Percentiles rank a stretch among this genome's conserved stretches.
Evolutionary conservation across 2,113 vertebrate species (phyloP).

Genomic region (Capreolus pygargus): DNA sequence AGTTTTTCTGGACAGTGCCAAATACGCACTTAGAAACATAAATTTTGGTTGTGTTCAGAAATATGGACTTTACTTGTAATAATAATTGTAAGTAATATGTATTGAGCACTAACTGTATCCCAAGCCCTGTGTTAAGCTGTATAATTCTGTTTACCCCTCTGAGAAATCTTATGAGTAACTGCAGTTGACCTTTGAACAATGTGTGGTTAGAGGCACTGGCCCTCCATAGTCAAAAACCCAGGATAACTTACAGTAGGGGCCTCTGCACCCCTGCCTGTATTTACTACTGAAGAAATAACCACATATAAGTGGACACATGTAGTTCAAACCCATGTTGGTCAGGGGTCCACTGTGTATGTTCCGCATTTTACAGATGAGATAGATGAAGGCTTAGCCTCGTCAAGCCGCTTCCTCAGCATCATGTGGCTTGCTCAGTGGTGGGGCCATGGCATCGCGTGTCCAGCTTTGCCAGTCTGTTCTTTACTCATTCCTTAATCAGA

Average conservation of each 20-base stretch:
- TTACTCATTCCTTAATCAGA: not conserved
- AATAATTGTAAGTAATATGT: not conserved
- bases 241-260: not conserved
- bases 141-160: not conserved
- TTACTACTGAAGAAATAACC: not conserved
- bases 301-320: not conserved
- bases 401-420: not conserved
- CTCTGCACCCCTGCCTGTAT: not conserved
- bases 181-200: not conserved
- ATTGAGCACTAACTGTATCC: not conserved
- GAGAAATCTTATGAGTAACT: not conserved
- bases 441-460: not conserved
- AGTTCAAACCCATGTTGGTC: not conserved
- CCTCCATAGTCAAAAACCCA: not conserved
- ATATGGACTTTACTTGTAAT: not conserved
- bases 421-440: not conserved
- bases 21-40: not conserved
- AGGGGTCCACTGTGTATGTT: not conserved
- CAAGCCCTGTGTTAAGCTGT: not conserved
- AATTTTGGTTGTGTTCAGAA: constrained; percentile 11
- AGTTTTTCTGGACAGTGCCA: constrained; percentile 21
- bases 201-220: not conserved
- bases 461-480: not conserved
- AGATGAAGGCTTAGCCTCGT: not conserved
- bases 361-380: not conserved